phyloP scores from a whole-genome alignment of 2,888 invertebrate species.

The Silvanus unidentatus region DNA sequence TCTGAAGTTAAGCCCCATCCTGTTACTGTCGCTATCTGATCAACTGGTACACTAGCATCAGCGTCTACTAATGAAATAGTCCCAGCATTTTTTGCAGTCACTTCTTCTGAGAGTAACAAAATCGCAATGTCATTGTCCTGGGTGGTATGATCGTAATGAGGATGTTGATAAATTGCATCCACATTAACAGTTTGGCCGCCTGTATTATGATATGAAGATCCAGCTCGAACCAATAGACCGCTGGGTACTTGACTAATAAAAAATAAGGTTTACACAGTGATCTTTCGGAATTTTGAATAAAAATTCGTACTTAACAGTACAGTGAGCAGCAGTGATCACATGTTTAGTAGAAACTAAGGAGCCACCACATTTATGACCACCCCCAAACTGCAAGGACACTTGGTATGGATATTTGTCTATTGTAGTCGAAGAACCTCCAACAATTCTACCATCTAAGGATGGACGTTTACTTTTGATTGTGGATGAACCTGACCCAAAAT shows the following conservation, averaged over 20 bases:
- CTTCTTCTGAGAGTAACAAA: constrained; percentile 4
- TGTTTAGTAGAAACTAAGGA: constrained; percentile 21
- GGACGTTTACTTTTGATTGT: background rate
- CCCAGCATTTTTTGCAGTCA: background rate
- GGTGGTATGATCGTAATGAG: constrained; percentile 10
- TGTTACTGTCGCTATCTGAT: constrained; percentile 16
- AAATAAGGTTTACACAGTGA: background rate
- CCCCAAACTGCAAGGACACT: constrained; percentile 18
- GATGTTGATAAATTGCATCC: constrained; percentile 11
- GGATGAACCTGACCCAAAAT: no score
- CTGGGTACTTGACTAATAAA: background rate
- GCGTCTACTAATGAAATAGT: background rate
- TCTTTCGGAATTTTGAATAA: background rate
- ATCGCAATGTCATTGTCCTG: constrained; percentile 22
- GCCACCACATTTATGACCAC: constrained; percentile 22
- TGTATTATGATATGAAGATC: constrained; percentile 14
- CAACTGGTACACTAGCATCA: constrained; percentile 6
- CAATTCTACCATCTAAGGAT: constrained; percentile 14
- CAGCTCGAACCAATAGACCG: constrained; percentile 15
- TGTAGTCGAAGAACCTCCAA: constrained; percentile 17
- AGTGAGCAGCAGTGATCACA: constrained; percentile 26
- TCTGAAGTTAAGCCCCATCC: constrained; percentile 24
- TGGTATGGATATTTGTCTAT: constrained; percentile 18
- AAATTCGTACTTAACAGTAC: constrained; percentile 12
- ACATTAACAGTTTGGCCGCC: constrained; percentile 19